Conservation (phyloP, 2,797 vertebrate species). For the Parotocinclus haroldoi region DNA sequence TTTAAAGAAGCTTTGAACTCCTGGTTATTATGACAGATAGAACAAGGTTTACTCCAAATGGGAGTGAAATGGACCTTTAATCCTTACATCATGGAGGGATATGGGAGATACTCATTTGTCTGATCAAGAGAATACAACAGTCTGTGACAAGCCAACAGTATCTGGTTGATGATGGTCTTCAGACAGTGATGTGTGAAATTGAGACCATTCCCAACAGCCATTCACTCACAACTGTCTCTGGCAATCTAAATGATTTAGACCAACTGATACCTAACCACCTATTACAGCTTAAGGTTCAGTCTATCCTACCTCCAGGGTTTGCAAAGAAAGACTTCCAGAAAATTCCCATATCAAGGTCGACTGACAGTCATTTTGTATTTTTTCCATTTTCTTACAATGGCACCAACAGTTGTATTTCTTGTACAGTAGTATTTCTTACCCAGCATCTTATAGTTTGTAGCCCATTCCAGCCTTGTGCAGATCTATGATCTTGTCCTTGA, state of each 20-base stretch:
- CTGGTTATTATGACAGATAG: not conserved
- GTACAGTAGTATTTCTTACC: no score
- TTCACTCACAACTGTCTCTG: constrained; percentile 5
- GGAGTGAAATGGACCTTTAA: constrained; percentile 1
- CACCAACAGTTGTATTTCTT: no score
- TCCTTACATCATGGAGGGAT: constrained; percentile 8
- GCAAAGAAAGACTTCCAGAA: no score
- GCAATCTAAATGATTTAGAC: not conserved
- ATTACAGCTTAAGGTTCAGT: not conserved
- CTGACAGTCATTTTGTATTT: no score
- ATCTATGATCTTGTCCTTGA: no score
- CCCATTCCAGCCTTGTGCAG: no score
- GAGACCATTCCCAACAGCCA: not conserved
- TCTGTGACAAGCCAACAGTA: constrained; percentile 1
- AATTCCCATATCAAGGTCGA: no score
- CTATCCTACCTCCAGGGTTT: no score
- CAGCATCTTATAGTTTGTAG: no score
- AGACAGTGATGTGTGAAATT: not conserved
- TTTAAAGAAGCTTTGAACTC: not conserved
- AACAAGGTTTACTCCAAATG: constrained; percentile 1
- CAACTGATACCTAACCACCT: constrained; percentile 4
- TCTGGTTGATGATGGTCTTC: constrained; percentile 3
- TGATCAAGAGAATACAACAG: constrained; percentile 2
- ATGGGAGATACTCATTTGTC: not conserved
- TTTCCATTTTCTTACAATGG: no score